Evolutionary conservation across 2,888 invertebrate genomes (phyloP).

Genomic region (Dromius quadrimaculatus): DNA sequence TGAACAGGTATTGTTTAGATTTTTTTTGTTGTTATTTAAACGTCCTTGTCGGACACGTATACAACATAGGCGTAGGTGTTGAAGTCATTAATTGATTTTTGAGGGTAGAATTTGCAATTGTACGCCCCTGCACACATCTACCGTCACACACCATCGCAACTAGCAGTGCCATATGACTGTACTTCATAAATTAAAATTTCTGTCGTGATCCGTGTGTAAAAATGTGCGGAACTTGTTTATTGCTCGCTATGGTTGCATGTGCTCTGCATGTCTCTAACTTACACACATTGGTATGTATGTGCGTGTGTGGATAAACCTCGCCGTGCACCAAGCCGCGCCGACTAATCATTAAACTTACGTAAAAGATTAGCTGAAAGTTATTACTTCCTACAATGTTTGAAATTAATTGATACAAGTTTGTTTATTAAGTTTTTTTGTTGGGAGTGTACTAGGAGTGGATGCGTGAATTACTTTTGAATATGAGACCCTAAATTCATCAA

Average conservation of each 20-base stretch:
- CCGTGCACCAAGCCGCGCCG: background rate
- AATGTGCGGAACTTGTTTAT: conserved; percentile 36
- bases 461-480: no score
- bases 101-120: background rate
- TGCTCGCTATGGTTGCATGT: conserved; percentile 15
- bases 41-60: conserved; percentile 49
- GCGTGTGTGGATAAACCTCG: background rate
- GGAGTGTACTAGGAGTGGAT: no score
- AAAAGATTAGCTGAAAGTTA: conserved; percentile 45
- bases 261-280: conserved; percentile 25
- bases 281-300: conserved; percentile 6
- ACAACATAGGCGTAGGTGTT: conserved; percentile 9
- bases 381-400: conserved; percentile 43
- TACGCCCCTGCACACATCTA: background rate
- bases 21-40: conserved; percentile 36
- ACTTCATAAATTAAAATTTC: conserved; percentile 43
- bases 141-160: background rate
- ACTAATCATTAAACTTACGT: conserved; percentile 30
- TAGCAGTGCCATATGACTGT: conserved; percentile 14
- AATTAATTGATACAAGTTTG: conserved; percentile 40
- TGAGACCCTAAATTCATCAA: no score
- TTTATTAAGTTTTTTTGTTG: no score
- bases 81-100: background rate
- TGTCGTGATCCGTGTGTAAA: conserved; percentile 35
- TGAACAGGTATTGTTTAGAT: conserved; percentile 50